Evolutionary conservation across 2,113 vertebrate genomes (phyloP).

Genomic region (Hymenochirus boettgeri): DNA sequence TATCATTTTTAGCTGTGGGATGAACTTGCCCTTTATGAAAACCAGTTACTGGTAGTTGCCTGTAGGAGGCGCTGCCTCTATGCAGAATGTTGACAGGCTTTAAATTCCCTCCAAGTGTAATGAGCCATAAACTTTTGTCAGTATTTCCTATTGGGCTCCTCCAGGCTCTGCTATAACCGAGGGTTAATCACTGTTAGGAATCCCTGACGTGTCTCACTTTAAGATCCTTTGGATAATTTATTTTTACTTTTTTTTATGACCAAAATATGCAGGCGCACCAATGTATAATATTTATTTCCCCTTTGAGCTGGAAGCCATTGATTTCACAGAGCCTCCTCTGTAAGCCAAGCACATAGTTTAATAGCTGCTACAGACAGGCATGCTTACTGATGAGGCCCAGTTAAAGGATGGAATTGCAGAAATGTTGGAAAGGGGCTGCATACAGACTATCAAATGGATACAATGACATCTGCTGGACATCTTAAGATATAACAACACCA

Average conservation of each 20-base stretch:
- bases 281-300: constrained; percentile 15
- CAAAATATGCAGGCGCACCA: neutral
- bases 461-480: constrained; percentile 8
- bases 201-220: too few relatives aligned
- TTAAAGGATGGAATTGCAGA: constrained; percentile 17
- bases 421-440: neutral
- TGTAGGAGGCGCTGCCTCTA: too few relatives aligned
- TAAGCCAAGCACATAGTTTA: constrained; percentile 3
- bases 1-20: too few relatives aligned
- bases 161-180: too few relatives aligned
- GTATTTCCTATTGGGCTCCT: neutral
- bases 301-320: neutral
- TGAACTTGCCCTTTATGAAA: too few relatives aligned
- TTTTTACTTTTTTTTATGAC: too few relatives aligned
- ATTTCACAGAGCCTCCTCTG: constrained; percentile 12
- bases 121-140: neutral
- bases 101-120: constrained; percentile 4
- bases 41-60: too few relatives aligned
- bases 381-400: constrained; percentile 13
- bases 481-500: neutral
- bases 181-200: too few relatives aligned
- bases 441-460: neutral
- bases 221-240: too few relatives aligned
- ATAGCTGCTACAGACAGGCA: constrained; percentile 1
- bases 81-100: neutral